These are phyloP conservation scores for Scophthalmus maximus DNA, from an alignment of 2,113 vertebrate genomes.

Conservation along the genomic window DNA sequence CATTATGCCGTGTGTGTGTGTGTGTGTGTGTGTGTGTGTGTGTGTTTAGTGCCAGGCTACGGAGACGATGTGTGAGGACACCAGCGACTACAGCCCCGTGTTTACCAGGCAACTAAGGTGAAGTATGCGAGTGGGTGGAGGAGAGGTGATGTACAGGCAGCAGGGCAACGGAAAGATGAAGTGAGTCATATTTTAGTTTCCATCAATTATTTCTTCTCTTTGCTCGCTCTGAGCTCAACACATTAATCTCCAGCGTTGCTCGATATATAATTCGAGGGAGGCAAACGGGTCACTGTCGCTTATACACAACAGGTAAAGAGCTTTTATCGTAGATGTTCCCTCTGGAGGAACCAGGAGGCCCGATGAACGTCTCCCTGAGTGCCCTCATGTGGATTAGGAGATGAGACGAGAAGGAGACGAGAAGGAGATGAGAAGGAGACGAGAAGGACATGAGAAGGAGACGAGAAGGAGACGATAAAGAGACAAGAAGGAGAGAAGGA, in stretches of 20 bases:
- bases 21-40: background rate
- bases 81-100: conserved; percentile 52
- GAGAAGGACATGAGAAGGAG: too few relatives aligned
- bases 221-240: background rate
- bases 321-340: conserved; percentile 54
- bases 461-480: too few relatives aligned
- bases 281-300: conserved; percentile 57
- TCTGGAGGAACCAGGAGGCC: conserved; percentile 55
- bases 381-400: conserved; percentile 66
- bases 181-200: conserved; percentile 22
- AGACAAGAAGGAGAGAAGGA: too few relatives aligned
- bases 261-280: conserved; percentile 6
- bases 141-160: background rate
- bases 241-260: conserved; percentile 6
- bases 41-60: conserved; percentile 5
- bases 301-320: conserved; percentile 63
- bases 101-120: conserved; percentile 58
- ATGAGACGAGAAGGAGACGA: too few relatives aligned
- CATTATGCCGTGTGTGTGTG: conserved; percentile 55
- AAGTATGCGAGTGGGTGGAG: conserved; percentile 52
- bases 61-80: conserved; percentile 44
- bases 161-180: conserved; percentile 38
- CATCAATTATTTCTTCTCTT: conserved; percentile 13
- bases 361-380: conserved; percentile 69
- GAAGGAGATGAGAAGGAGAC: too few relatives aligned